These are phyloP conservation scores for Leucophenga maculata DNA, from an alignment of 2,888 invertebrate genomes.

Conservation along the genomic window DNA sequence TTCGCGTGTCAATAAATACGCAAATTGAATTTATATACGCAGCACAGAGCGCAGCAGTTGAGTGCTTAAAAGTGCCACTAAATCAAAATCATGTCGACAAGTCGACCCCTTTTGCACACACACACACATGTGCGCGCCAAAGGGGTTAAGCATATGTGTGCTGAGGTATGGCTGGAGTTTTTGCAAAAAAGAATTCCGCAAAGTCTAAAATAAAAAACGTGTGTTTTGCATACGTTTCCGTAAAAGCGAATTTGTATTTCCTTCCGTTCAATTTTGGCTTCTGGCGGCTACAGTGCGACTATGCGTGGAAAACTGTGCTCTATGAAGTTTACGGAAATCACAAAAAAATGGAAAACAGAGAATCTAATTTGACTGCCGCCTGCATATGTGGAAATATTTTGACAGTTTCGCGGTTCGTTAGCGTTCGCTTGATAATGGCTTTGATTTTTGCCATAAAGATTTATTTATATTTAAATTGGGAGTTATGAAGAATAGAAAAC, in stretches of 20 bases:
- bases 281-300: slow-evolving; percentile 25
- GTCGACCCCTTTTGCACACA: neutral
- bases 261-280: slow-evolving; percentile 54
- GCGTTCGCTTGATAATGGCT: slow-evolving; percentile 35
- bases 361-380: slow-evolving; percentile 21
- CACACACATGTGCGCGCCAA: slow-evolving; percentile 29
- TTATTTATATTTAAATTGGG: slow-evolving; percentile 16
- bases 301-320: neutral
- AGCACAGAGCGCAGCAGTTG: neutral
- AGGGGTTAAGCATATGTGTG: slow-evolving; percentile 36
- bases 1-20: slow-evolving; percentile 60
- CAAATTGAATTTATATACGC: slow-evolving; percentile 65
- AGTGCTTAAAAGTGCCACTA: slow-evolving; percentile 59
- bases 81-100: slow-evolving; percentile 54
- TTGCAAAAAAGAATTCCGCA: slow-evolving; percentile 28
- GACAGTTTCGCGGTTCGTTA: slow-evolving; percentile 66
- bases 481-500: no score
- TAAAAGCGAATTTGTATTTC: slow-evolving; percentile 52
- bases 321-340: neutral
- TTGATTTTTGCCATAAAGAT: slow-evolving; percentile 3
- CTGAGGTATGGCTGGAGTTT: slow-evolving; percentile 42
- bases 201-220: slow-evolving; percentile 57
- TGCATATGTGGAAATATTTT: slow-evolving; percentile 59
- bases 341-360: neutral
- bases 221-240: slow-evolving; percentile 64